These are phyloP conservation scores for Delichon dasypus DNA, from an alignment of 2,797 vertebrate genomes.

Conservation along the genomic window DNA sequence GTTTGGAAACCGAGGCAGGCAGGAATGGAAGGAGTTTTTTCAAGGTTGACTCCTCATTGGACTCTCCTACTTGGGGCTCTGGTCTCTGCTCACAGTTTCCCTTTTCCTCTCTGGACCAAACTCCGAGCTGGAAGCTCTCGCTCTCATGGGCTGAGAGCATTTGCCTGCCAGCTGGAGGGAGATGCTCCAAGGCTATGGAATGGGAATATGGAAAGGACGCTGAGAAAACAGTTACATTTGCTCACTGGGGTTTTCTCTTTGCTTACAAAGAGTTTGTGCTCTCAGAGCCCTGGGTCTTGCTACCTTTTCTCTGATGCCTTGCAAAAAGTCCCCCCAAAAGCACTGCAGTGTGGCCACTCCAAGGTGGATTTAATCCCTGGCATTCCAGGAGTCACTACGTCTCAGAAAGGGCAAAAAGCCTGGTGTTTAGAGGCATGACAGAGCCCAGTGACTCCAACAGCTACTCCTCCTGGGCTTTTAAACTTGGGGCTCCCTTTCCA, in stretches of 20 bases:
- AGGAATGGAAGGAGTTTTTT: slow-evolving; percentile 73
- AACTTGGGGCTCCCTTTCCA: neutral
- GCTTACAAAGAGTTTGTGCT: slow-evolving; percentile 8
- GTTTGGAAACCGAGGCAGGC: slow-evolving; percentile 64
- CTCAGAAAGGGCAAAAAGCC: neutral
- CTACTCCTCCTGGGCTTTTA: neutral
- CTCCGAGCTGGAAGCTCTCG: slow-evolving; percentile 51
- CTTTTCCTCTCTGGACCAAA: slow-evolving; percentile 61
- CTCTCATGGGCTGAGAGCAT: slow-evolving; percentile 33
- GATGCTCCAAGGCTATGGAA: slow-evolving; percentile 54
- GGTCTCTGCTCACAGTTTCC: slow-evolving; percentile 68
- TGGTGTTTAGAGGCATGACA: neutral
- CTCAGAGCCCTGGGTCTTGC: neutral
- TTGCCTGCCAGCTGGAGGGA: slow-evolving; percentile 58
- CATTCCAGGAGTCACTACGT: neutral
- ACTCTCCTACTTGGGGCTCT: slow-evolving; percentile 60
- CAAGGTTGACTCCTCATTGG: slow-evolving; percentile 64
- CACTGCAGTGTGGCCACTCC: neutral
- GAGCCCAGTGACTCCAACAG: neutral
- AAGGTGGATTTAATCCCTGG: neutral
- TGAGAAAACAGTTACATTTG: slow-evolving; percentile 56
- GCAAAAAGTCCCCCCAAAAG: neutral
- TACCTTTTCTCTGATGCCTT: neutral
- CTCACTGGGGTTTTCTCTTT: slow-evolving; percentile 56
- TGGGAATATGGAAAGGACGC: slow-evolving; percentile 63